These are phyloP conservation scores for Alces alces DNA, from an alignment of 2,113 vertebrate species.

Conservation along the genomic window DNA sequence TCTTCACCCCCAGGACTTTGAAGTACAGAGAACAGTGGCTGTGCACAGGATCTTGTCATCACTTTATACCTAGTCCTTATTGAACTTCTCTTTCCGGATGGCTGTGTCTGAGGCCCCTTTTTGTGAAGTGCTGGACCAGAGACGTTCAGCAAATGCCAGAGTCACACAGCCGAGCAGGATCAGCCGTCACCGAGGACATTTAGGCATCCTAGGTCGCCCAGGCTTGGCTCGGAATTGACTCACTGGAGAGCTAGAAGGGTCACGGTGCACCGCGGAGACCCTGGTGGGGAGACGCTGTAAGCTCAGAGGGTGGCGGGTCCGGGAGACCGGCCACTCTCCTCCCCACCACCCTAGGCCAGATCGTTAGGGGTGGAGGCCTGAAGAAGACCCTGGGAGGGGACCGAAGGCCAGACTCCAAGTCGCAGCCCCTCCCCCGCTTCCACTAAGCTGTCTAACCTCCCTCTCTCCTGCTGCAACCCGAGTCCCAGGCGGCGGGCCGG, in stretches of 20 bases:
- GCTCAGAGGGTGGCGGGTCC: not conserved
- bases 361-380: not conserved
- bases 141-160: not conserved
- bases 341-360: not conserved
- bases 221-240: not conserved
- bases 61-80: not conserved
- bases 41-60: not conserved
- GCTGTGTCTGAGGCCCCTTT: not conserved
- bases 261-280: not conserved
- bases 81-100: not conserved
- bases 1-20: not conserved
- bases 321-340: not conserved
- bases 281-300: not conserved
- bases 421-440: slow-evolving; percentile 39
- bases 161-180: slow-evolving; percentile 28
- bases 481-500: slow-evolving; percentile 64
- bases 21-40: not conserved
- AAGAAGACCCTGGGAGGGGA: not conserved
- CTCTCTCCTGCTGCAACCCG: slow-evolving; percentile 64
- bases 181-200: not conserved
- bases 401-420: not conserved
- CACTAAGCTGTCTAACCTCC: slow-evolving; percentile 39
- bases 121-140: slow-evolving; percentile 17
- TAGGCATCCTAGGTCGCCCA: not conserved
- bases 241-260: not conserved